Base-by-base conservation (phyloP, 2,797 vertebrate genomes). In the Parauchenoglanis ngamensis region DNA sequence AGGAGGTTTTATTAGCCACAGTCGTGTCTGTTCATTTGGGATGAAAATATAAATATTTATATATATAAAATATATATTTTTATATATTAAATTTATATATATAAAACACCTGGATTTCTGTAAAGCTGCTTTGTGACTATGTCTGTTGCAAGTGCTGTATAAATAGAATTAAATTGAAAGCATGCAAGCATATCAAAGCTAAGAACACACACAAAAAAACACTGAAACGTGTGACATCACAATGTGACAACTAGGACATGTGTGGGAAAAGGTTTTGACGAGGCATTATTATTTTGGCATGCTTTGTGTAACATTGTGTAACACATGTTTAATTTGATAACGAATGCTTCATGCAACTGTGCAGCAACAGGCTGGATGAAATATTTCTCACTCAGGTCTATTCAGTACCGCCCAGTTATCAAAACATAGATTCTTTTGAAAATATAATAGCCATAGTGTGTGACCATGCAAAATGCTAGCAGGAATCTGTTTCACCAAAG, bases 401-500 rank as follows among this genome's bases (percentile, higher is more conserved):
- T 76, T 19, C 1, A 46, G 40, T 1, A 81, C 46, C 46, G 35
- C 23, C 13, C 52, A 56, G 56, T 57, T 6, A 78, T 56, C 35
- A 63, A 63, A 52, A 19, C 44, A 52, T 80, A 15, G 25, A 52
- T 67, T 49, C 61, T 67, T 65, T 21, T 82, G 23, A 63, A 67
- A 65, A 49, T n/a, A 19, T 63, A 49, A 17, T 2, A 65, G 15
- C 40, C 31, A 21, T 23, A 59, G 23, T 44, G 57, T 25, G 28
- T 65, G 57, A 46, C 57, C 40, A 52, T 52, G 40, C 78, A 44
- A n/a, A 68, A 52, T 67, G 7, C 63, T 63, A 17, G 23, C 79
- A 81, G 40, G 23, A 83, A 83, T 52, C 61, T 31, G 19, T 67
- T 67, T 68, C 17, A 31, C 56, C 52, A 72, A 72, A 72, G 65